Percentiles rank a stretch among this genome's conserved stretches.
Conservation (phyloP, 2,113 vertebrate species). For the Morone saxatilis region DNA sequence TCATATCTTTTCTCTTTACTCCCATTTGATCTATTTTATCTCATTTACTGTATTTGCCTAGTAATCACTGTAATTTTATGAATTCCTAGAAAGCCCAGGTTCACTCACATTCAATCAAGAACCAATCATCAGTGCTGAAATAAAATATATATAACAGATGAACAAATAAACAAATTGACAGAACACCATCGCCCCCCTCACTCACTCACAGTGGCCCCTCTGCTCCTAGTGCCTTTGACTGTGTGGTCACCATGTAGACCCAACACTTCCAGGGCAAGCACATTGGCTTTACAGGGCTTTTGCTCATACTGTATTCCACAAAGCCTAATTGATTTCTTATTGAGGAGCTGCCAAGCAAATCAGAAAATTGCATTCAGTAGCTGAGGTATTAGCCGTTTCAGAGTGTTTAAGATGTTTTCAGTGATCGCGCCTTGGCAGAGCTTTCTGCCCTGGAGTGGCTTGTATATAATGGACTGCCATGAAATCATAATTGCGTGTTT, state of each 20-base stretch:
- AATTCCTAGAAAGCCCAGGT: slow-evolving; percentile 35
- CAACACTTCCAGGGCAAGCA: slow-evolving; percentile 27
- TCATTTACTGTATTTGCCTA: neutral
- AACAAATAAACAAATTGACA: slow-evolving; percentile 6
- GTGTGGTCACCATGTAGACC: slow-evolving; percentile 12
- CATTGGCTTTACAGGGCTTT: slow-evolving; percentile 49
- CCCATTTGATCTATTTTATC: slow-evolving; percentile 1
- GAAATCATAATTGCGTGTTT: slow-evolving; percentile 86
- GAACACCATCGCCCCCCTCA: neutral
- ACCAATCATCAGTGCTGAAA: slow-evolving; percentile 21
- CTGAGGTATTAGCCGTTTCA: slow-evolving; percentile 88
- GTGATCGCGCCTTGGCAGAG: slow-evolving; percentile 70
- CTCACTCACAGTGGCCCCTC: neutral
- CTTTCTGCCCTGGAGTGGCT: slow-evolving; percentile 80
- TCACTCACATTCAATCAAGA: slow-evolving; percentile 26
- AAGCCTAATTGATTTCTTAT: slow-evolving; percentile 96
- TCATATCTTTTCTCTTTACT: neutral
- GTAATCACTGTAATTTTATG: slow-evolving; percentile 34
- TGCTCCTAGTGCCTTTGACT: slow-evolving; percentile 11
- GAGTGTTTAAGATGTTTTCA: slow-evolving; percentile 81
- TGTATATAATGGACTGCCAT: slow-evolving; percentile 83
- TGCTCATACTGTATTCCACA: slow-evolving; percentile 80
- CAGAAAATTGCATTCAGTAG: slow-evolving; percentile 91
- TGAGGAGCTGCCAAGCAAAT: slow-evolving; percentile 94
- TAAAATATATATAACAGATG: slow-evolving; percentile 15